These are phyloP conservation scores for Platycheirus rosarum DNA, from an alignment of 2,888 invertebrate species.

Conservation along the genomic window DNA sequence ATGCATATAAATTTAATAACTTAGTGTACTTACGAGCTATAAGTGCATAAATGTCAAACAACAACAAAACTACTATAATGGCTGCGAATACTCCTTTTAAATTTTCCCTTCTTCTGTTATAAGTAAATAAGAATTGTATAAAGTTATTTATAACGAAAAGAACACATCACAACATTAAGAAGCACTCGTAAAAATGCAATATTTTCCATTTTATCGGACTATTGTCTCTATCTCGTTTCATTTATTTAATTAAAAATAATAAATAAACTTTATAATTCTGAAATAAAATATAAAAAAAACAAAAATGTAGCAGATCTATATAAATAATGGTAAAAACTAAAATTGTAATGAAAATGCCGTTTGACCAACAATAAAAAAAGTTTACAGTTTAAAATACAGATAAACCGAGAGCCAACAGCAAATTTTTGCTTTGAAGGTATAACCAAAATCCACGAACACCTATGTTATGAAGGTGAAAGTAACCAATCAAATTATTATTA, in stretches of 20 bases:
- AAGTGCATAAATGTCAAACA: constrained; percentile 52
- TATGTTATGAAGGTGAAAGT: no score
- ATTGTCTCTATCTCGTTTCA: constrained; percentile 54
- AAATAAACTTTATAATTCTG: constrained; percentile 47
- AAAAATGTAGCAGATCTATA: constrained; percentile 47
- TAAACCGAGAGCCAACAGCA: no score
- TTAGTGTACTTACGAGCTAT: constrained; percentile 56
- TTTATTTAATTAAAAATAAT: constrained; percentile 23
- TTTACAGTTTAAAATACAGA: no score
- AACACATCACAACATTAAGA: constrained; percentile 58
- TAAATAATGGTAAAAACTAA: constrained; percentile 11
- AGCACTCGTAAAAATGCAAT: constrained; percentile 67
- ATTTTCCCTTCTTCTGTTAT: not conserved
- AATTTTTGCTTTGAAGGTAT: no score
- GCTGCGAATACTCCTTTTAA: constrained; percentile 67
- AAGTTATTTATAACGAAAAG: constrained; percentile 62
- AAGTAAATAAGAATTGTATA: constrained; percentile 56
- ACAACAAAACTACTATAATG: constrained; percentile 58
- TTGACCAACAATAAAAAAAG: no score
- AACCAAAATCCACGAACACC: no score
- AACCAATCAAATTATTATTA: no score
- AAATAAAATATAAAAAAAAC: constrained; percentile 31
- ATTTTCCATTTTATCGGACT: constrained; percentile 52
- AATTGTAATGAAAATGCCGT: constrained; percentile 48
- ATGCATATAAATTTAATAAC: constrained; percentile 52